Base-by-base conservation (phyloP, 2,113 vertebrate species). In the Myotis brandtii region DNA sequence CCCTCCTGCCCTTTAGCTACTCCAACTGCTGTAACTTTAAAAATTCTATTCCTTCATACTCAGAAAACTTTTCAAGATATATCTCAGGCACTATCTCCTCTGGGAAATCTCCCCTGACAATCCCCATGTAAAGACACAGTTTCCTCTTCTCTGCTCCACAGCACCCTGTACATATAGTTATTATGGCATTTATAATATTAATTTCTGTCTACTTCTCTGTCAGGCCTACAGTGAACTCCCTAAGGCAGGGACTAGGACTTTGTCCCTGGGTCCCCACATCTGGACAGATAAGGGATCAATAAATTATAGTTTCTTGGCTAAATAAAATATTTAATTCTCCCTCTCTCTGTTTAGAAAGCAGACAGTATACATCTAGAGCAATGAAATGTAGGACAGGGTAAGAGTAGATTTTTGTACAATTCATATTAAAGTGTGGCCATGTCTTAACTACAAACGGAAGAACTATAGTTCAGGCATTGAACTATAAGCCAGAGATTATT, bases 311-410 rank as follows among this genome's bases (percentile, higher is more conserved):
- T 73, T 62, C 21, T 27, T 81, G 43, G 27, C 25, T 91, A 89
- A 89, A 75, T 87, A 14, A 86, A 79, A 84, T 84, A 32, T 9
- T 40, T 66, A 85, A 59, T 30, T 87, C 20, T 83, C 30, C 37
- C 18, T 85, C 73, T 91, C 59, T 89, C 6, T 46, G 18, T 82
- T 92, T 89, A 27, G 34, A 90, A 94, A 87, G 20, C 20, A 56
- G 16, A 37, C 32, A 76, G 46, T 25, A 70, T 66, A 27, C 34
- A 37, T 40, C 37, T 43, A 76, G 13, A 95, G 20, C 62, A 91
- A 72, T 52, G 10, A 43, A 85, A 56, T 56, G 64, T 2, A 87
- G 46, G 32, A 30, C 1, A 34, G 50, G 16, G 46, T 70, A 50
- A 48, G 12, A 52, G 34, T 40, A 79, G 20, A 30, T 54, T 90